A percentile compares a stretch with the other conserved stretches of the same genome.
These are phyloP conservation scores for Dolichomitus sp. DNA, from an alignment of 2,888 invertebrate species.

Conservation along the genomic window DNA sequence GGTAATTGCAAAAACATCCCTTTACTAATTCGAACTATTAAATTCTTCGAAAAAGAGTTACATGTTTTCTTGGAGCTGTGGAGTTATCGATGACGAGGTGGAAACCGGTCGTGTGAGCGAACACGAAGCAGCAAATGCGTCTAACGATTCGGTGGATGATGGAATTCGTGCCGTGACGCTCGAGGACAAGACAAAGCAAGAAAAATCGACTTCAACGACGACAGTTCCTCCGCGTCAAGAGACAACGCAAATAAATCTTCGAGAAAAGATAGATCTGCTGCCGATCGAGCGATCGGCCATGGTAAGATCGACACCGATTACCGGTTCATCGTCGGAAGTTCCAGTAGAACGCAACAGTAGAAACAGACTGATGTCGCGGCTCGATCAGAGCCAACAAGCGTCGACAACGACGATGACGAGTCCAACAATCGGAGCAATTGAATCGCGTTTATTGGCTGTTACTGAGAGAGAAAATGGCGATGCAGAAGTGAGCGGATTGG, in stretches of 20 bases:
- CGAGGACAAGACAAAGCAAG: background rate
- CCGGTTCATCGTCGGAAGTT: constrained; percentile 1
- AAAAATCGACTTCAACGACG: background rate
- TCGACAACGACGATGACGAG: constrained; percentile 42
- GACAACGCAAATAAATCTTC: background rate
- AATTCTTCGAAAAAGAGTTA: constrained; percentile 75
- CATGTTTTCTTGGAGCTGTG: constrained; percentile 78
- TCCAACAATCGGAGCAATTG: background rate
- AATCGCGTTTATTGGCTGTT: constrained; percentile 11
- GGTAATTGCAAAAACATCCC: background rate
- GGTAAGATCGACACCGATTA: constrained; percentile 1
- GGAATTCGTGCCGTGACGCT: constrained; percentile 44
- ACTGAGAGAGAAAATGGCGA: constrained; percentile 58
- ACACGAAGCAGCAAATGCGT: constrained; percentile 23
- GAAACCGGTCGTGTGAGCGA: constrained; percentile 64
- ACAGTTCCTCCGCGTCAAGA: background rate
- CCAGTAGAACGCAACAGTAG: background rate
- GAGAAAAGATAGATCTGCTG: background rate
- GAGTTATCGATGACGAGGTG: constrained; percentile 74
- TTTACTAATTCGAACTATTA: background rate
- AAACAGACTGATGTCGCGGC: constrained; percentile 33
- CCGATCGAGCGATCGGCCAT: constrained; percentile 49
- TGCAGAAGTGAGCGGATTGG: constrained; percentile 49
- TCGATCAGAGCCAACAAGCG: constrained; percentile 27
- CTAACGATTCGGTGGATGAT: constrained; percentile 50